Base-by-base conservation (phyloP, 2,113 vertebrate genomes). In the Crotalus viridis region DNA sequence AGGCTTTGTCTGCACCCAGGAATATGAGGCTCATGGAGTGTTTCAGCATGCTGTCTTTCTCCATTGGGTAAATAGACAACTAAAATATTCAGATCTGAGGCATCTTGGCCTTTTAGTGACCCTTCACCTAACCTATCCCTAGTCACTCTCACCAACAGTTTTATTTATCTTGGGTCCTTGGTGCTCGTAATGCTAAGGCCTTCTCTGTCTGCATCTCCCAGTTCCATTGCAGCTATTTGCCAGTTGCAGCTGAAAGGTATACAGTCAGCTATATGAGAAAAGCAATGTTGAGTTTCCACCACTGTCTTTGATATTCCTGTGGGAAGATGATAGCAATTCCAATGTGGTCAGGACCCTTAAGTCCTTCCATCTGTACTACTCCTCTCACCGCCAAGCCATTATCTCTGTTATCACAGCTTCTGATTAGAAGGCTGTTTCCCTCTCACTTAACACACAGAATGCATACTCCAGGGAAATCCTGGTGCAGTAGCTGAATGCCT, bases 31-130 rank as follows among this genome's bases (percentile, higher is more conserved):
- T 90, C 43, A 0, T 9, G 0, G 21, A 94, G 89, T 28, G 43
- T 90, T 89, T 88, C 92, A 85, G 92, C 0, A 3, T 89, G 95
- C 93, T 91, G 92, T 88, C 28, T 97, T 97, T 96, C 90, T 90
- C 54, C 56, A 94, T 96, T 95, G 98, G 96, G 98, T 98, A 98
- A 98, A 98, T 96, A 98, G 96, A 97, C 95, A 97, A 97, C 95
- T 96, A 93, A 97, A 97, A 95, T 94, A 97, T 96, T 96, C 92
- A 96, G 97, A 97, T 97, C 96, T 94, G 86, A 98, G 98, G 98
- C 97, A 92, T 98, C 97, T 96, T 99, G 98, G 99, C 99, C 99
- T 98, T 96, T 95, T 88, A 94, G 96, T 97, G 98, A 99, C 99
- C 98, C 97, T 97, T 95, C 95, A 96, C 96, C 97, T 98, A 98